phyloP scores from a whole-genome alignment of 2,888 invertebrate genomes.

The Halocaridina rubra region DNA sequence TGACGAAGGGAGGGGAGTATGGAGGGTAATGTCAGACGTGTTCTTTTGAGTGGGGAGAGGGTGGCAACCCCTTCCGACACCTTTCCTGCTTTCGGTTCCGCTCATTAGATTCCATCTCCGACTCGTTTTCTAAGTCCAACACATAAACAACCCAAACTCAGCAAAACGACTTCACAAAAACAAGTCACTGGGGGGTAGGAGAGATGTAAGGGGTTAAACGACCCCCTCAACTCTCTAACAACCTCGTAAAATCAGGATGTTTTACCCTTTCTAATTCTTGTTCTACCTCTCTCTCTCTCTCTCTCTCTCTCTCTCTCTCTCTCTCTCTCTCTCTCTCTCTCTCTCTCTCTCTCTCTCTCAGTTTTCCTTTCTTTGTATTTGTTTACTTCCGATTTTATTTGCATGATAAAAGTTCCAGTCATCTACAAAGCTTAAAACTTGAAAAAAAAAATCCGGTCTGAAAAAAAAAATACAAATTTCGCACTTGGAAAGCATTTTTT shows the following conservation, averaged over 20 bases:
- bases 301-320: slow-evolving; percentile 24
- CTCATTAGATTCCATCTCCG: background rate
- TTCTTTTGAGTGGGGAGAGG: background rate
- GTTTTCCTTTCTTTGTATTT: background rate
- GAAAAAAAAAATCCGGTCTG: no score
- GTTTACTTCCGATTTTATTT: no score
- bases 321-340: background rate
- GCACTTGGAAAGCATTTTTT: background rate
- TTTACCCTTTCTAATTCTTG: background rate
- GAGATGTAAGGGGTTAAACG: background rate
- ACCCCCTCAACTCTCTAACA: background rate
- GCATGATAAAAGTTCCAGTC: no score
- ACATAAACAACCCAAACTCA: background rate
- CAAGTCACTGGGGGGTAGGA: background rate
- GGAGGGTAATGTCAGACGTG: background rate
- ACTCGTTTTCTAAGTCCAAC: background rate
- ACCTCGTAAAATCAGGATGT: background rate
- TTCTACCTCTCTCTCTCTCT: no score
- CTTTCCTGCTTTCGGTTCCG: background rate
- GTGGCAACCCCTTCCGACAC: background rate
- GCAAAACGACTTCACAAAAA: background rate
- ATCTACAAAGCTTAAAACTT: no score
- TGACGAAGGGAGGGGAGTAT: no score
- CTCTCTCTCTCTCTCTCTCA: background rate
- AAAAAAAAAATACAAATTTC: background rate